phyloP scores from a whole-genome alignment of 2,113 vertebrate species.

The Megaceryle torquata region DNA sequence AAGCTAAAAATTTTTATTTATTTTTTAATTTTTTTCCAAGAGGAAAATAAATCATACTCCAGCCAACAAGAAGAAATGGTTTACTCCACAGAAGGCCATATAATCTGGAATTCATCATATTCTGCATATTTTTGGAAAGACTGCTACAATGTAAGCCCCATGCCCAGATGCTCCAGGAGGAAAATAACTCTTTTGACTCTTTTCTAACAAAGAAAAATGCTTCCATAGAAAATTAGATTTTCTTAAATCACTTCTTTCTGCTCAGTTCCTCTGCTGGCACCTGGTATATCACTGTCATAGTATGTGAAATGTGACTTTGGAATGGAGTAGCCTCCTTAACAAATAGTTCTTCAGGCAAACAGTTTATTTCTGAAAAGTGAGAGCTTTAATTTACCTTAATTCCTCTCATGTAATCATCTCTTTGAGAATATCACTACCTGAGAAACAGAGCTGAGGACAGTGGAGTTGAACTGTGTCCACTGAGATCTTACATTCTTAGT shows the following conservation, averaged over 20 bases:
- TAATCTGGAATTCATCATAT: not conserved
- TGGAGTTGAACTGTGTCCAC: not conserved
- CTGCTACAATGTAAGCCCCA: not conserved
- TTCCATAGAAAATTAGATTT: not conserved
- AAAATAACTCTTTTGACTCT: not conserved
- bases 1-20: slow-evolving; percentile 22
- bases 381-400: not conserved
- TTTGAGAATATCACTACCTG: not conserved
- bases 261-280: not conserved
- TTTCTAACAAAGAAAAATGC: not conserved
- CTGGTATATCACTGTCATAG: not conserved
- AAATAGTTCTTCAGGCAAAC: not conserved
- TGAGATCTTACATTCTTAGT: not conserved
- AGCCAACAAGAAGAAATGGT: not conserved
- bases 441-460: not conserved
- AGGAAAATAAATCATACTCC: not conserved
- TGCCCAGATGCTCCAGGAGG: not conserved
- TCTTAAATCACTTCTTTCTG: not conserved
- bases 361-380: not conserved
- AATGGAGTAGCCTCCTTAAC: not conserved
- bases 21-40: not conserved
- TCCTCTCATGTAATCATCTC: not conserved
- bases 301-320: not conserved
- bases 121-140: not conserved
- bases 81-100: not conserved